Base-by-base conservation (phyloP, 2,888 invertebrate genomes). In the Xanthostigma xanthostigma region DNA sequence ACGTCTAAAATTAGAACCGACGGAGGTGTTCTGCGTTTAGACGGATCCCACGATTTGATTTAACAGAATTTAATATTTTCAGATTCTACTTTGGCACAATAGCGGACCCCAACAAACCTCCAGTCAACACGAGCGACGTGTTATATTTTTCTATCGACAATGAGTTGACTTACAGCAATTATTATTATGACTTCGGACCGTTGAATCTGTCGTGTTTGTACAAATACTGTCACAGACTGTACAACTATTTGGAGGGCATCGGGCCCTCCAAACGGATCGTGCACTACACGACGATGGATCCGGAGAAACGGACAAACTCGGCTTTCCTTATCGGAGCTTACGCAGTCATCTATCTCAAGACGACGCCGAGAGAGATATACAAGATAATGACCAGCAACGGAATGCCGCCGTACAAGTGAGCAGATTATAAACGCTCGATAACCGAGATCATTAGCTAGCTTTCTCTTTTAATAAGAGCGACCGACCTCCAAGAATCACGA, bases 161-260 rank as follows among this genome's bases (percentile, higher is more conserved):
- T 56, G 85, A 88, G 60, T 69, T 88, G 54, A 67, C 82, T 0
- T 90, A 90, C 63, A 80, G 84, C 68, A 88, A 87, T 64, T 89
- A 85, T 66, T 90, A 88, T 67, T 77, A 80, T 27, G 93, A 93
- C 65, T 93, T 93, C 68, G 93, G 93, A 4, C 93, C 93, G 0
- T 68, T 91, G 55, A 92, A 91, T 69, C 71, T 93, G 56, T 85
- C 86, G 3, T 84, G 86, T 73, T 69, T 93, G 36, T 91, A 84
- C 66, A 79, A 83, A 60, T 91, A 89, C 66, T 91, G 88, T 66
- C 75, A 74, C 59, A 79, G 82, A 63, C 64, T 91, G 49, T 82
- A 83, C 60, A 79, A 79, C 52, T 87, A 84, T 65, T 64, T 90
- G 43, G 80, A 81, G 65, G 65, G 66, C 45, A 72, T 74, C 54